phyloP scores from a whole-genome alignment of 2,888 invertebrate genomes.

The Synanthedon formicaeformis region DNA sequence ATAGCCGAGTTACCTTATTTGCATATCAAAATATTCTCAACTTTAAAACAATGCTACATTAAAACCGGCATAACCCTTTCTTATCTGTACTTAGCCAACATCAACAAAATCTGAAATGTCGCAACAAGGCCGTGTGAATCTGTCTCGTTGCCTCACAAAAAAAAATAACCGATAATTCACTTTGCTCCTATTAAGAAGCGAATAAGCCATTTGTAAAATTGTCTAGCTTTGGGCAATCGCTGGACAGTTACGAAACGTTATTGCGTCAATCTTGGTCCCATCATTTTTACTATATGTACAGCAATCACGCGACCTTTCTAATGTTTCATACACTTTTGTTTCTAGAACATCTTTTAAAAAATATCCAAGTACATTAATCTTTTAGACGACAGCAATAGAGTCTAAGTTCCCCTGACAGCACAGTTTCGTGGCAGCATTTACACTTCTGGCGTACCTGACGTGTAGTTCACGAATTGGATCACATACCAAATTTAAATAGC shows the following conservation, averaged over 20 bases:
- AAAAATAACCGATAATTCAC: slow-evolving; percentile 47
- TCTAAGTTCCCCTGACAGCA: background rate
- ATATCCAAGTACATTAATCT: background rate
- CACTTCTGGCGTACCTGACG: slow-evolving; percentile 18
- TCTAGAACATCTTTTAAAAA: background rate
- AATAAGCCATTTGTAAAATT: slow-evolving; percentile 52
- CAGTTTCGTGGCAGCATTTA: slow-evolving; percentile 1
- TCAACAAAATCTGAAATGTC: slow-evolving; percentile 52
- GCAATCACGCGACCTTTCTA: slow-evolving; percentile 41
- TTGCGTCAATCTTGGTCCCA: slow-evolving; percentile 41
- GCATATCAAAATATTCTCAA: slow-evolving; percentile 44
- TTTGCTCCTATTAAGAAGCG: slow-evolving; percentile 43
- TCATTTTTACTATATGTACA: slow-evolving; percentile 29
- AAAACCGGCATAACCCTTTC: slow-evolving; percentile 50
- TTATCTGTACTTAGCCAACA: slow-evolving; percentile 41
- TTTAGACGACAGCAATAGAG: background rate
- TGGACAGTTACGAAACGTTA: slow-evolving; percentile 42
- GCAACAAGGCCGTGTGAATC: slow-evolving; percentile 61
- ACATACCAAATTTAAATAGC: slow-evolving; percentile 31
- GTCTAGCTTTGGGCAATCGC: slow-evolving; percentile 48
- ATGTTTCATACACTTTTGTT: slow-evolving; percentile 8
- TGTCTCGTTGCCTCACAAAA: slow-evolving; percentile 34
- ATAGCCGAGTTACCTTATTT: slow-evolving; percentile 24
- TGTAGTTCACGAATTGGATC: slow-evolving; percentile 30
- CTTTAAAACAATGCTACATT: slow-evolving; percentile 52